Evolutionary conservation across 2,888 invertebrate species (phyloP).

Genomic region (Willowsia nigromaculata): DNA sequence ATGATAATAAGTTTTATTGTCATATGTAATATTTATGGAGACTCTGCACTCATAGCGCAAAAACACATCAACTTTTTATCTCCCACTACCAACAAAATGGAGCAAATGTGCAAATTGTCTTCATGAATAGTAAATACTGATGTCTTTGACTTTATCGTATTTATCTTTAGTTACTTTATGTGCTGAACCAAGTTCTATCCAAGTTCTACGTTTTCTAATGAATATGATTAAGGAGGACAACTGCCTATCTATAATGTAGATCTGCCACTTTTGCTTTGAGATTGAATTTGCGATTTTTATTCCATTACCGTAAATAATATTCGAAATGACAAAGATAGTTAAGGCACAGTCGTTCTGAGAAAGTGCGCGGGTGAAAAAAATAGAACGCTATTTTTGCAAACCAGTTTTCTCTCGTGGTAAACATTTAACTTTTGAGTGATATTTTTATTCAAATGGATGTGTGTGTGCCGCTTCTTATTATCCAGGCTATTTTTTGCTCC

Average conservation of each 20-base stretch:
- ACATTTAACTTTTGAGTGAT: conserved; percentile 34
- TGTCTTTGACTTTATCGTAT: conserved; percentile 4
- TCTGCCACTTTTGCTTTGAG: conserved; percentile 3
- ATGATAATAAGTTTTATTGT: neutral
- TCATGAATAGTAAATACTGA: neutral
- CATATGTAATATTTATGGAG: neutral
- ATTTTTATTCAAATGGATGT: neutral
- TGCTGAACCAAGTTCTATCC: neutral
- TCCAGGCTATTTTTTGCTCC: neutral
- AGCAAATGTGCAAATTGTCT: conserved; percentile 11
- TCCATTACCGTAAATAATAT: conserved; percentile 11
- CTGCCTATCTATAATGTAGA: neutral
- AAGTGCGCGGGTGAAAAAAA: neutral
- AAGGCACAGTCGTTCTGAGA: neutral
- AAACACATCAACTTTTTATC: conserved; percentile 5
- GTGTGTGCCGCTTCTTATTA: neutral
- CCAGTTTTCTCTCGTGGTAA: neutral
- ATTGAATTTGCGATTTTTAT: conserved; percentile 1
- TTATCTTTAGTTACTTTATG: neutral
- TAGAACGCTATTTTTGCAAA: neutral
- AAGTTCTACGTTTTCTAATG: too few relatives aligned
- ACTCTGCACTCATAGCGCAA: neutral
- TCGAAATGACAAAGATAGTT: neutral
- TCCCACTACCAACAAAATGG: neutral
- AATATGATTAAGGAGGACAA: neutral